Percentiles rank a stretch among this genome's conserved stretches.
These are phyloP conservation scores for Drosophila chauvacae DNA, from an alignment of 1,140 invertebrate genomes.

Conservation along the genomic window DNA sequence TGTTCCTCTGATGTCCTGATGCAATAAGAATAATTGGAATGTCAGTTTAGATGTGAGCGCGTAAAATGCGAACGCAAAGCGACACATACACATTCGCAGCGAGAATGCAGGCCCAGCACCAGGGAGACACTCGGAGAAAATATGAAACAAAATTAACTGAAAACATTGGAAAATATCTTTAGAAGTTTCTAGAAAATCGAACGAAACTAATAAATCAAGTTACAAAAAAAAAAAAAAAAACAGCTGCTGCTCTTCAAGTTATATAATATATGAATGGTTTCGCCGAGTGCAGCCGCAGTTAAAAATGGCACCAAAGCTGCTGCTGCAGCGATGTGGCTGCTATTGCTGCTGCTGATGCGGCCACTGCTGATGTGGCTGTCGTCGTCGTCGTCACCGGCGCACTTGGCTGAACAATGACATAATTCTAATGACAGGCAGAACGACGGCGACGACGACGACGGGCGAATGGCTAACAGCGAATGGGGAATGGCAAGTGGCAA, in stretches of 20 bases:
- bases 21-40: conserved; percentile 78
- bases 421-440: conserved; percentile 74
- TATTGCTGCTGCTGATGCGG: conserved; percentile 9
- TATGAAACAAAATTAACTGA: fast-evolving
- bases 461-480: conserved; percentile 24
- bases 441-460: conserved; percentile 40
- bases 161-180: not conserved
- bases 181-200: too few relatives aligned
- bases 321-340: conserved; percentile 20
- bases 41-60: conserved; percentile 73
- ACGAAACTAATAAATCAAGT: too few relatives aligned
- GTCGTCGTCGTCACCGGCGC: conserved; percentile 44
- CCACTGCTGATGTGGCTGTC: conserved; percentile 9
- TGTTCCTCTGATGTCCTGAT: conserved; percentile 39
- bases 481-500: conserved; percentile 1
- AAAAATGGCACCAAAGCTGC: conserved; percentile 60
- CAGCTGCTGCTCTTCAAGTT: too few relatives aligned
- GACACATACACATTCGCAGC: conserved; percentile 45
- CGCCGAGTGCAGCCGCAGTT: conserved; percentile 12
- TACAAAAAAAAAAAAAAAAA: not conserved
- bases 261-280: not conserved
- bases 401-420: conserved; percentile 74
- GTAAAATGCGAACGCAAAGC: conserved; percentile 66
- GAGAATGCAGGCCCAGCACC: conserved; percentile 42
- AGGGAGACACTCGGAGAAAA: not conserved